Percentiles rank a stretch among this genome's conserved stretches.
These are phyloP conservation scores for Passer montanus DNA, from an alignment of 2,113 vertebrate species.

Conservation along the genomic window DNA sequence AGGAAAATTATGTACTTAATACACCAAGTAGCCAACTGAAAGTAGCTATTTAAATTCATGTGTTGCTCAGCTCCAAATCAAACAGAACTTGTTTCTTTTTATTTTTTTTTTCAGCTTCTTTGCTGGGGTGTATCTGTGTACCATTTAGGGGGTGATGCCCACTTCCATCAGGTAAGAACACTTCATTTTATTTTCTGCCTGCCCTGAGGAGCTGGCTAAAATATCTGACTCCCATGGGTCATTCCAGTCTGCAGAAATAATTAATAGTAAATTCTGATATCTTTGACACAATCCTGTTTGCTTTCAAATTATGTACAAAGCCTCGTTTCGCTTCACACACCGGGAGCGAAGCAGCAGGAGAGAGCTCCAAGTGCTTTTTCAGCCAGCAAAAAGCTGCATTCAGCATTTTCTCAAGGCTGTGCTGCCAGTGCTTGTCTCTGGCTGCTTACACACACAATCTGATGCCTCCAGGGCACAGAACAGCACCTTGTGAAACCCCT, in stretches of 20 bases:
- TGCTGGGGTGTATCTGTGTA: background rate
- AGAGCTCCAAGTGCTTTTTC: background rate
- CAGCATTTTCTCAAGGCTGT: constrained; percentile 11
- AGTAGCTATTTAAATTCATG: constrained; percentile 8
- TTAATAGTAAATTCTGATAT: background rate
- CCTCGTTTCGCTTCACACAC: background rate
- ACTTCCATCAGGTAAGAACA: background rate
- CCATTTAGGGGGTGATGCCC: background rate
- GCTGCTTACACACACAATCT: background rate
- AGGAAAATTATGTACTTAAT: background rate
- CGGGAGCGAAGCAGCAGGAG: background rate
- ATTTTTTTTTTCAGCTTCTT: background rate
- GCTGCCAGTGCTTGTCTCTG: background rate
- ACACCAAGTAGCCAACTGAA: background rate
- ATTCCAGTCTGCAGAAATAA: constrained; percentile 13
- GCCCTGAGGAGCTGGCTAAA: background rate
- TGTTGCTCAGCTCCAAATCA: background rate
- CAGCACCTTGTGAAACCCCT: background rate
- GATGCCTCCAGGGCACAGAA: background rate
- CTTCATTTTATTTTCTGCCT: background rate
- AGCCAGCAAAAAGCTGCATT: constrained; percentile 25
- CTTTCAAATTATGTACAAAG: constrained; percentile 32
- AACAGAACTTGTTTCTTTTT: background rate
- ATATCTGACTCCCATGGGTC: constrained; percentile 1
- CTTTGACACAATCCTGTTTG: constrained; percentile 14